Evolutionary conservation across 2,797 vertebrate genomes (phyloP).

Genomic region (Tiaroga cobitis): DNA sequence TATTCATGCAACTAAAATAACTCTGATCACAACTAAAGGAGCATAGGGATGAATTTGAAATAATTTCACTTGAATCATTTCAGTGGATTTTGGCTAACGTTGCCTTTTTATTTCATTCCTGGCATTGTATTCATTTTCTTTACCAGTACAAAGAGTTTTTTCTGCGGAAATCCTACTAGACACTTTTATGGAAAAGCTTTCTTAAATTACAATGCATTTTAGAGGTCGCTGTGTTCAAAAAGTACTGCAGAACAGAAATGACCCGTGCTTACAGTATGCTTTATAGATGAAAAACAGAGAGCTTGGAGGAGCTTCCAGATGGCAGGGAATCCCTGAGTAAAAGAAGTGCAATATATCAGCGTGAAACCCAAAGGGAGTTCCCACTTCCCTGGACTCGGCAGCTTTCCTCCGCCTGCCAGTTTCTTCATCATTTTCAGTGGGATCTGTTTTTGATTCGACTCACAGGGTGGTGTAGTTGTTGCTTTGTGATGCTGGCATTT

Average conservation of each 20-base stretch:
- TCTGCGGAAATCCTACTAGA: not conserved
- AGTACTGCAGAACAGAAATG: not conserved
- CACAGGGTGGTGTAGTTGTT: not conserved
- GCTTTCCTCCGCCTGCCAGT: constrained; percentile 58
- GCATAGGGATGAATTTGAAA: not conserved
- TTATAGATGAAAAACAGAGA: constrained; percentile 34
- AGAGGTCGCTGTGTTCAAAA: too few species aligned
- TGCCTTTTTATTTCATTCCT: not conserved
- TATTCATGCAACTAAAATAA: not conserved
- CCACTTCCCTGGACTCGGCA: constrained; percentile 52
- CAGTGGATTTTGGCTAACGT: not conserved
- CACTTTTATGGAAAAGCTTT: not conserved
- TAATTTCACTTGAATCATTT: not conserved
- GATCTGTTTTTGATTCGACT: constrained; percentile 11
- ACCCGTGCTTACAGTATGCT: not conserved
- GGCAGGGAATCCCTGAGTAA: constrained; percentile 73
- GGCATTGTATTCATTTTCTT: not conserved
- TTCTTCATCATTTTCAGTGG: constrained; percentile 4
- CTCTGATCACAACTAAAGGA: not conserved
- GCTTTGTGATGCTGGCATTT: constrained; percentile 5
- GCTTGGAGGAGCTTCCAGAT: constrained; percentile 64
- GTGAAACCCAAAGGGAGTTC: constrained; percentile 71
- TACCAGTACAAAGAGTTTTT: not conserved
- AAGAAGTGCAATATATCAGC: constrained; percentile 71
- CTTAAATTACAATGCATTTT: not conserved